Evolutionary conservation across 2,888 invertebrate genomes (phyloP).

Genomic region (Agrochola circellaris): DNA sequence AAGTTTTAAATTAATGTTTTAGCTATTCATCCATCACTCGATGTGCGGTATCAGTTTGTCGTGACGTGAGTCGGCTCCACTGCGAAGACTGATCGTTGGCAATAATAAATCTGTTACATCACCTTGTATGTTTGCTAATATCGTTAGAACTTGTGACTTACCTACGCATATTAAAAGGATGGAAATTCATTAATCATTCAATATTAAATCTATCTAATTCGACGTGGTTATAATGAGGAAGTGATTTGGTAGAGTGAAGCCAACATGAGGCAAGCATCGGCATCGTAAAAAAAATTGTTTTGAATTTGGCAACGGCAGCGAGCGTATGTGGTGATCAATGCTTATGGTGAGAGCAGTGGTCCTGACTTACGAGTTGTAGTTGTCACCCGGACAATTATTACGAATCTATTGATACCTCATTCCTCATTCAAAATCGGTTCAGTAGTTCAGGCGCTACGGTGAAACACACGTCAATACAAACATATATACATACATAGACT

Average conservation of each 20-base stretch:
- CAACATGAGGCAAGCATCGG: background rate
- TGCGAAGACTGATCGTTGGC: slow-evolving; percentile 71
- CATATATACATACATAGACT: no score
- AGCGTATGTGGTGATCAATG: background rate
- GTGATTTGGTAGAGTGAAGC: background rate
- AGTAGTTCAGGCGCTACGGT: no score
- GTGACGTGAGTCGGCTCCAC: slow-evolving; percentile 71
- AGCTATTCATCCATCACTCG: slow-evolving; percentile 75
- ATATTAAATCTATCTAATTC: slow-evolving; percentile 43
- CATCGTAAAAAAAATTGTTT: background rate
- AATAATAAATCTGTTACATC: slow-evolving; percentile 69
- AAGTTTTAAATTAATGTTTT: slow-evolving; percentile 79
- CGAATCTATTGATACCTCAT: no score
- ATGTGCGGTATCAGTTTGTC: slow-evolving; percentile 70
- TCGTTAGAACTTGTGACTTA: slow-evolving; percentile 52
- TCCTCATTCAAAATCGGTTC: no score
- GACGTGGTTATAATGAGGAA: slow-evolving; percentile 28
- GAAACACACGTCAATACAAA: no score
- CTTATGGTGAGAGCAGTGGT: no score
- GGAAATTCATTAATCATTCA: slow-evolving; percentile 62
- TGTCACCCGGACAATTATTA: no score
- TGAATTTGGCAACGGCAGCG: background rate
- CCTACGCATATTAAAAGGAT: slow-evolving; percentile 64
- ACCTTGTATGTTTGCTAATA: slow-evolving; percentile 64
- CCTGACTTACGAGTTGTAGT: no score